These are phyloP conservation scores for Propithecus perrieri DNA, from an alignment of 2,797 vertebrate species.

Conservation along the genomic window DNA sequence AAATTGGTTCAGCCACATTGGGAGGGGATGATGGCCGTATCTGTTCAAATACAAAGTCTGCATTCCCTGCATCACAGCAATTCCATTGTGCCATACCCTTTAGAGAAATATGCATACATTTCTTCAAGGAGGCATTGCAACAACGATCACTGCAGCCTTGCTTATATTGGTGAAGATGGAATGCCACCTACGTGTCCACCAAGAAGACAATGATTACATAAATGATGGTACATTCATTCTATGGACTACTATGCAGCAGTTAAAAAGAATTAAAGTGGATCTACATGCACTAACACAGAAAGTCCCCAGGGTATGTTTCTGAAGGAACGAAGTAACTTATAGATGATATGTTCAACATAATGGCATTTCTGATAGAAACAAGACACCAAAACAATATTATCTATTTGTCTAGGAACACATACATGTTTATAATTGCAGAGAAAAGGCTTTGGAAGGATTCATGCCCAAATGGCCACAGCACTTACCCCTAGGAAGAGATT, in stretches of 20 bases:
- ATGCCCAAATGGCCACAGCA: neutral
- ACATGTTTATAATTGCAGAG: neutral
- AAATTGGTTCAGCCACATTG: neutral
- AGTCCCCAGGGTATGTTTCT: neutral
- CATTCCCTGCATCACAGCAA: neutral
- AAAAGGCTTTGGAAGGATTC: neutral
- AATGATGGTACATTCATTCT: neutral
- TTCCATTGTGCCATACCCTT: neutral
- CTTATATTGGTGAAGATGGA: neutral
- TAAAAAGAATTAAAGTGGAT: neutral
- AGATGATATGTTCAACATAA: neutral
- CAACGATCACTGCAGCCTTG: neutral
- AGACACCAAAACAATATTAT: neutral
- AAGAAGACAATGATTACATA: neutral
- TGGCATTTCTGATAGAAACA: neutral
- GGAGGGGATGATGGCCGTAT: neutral
- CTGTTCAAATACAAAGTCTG: neutral
- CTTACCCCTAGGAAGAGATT: neutral
- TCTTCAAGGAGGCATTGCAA: neutral
- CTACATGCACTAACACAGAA: neutral
- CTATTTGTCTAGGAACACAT: neutral
- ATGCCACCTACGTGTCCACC: neutral
- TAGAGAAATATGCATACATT: rapidly evolving
- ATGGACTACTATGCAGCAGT: neutral
- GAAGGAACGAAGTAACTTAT: neutral